Base-by-base conservation (phyloP, 2,797 vertebrate species). In the Oophaga sylvatica region DNA sequence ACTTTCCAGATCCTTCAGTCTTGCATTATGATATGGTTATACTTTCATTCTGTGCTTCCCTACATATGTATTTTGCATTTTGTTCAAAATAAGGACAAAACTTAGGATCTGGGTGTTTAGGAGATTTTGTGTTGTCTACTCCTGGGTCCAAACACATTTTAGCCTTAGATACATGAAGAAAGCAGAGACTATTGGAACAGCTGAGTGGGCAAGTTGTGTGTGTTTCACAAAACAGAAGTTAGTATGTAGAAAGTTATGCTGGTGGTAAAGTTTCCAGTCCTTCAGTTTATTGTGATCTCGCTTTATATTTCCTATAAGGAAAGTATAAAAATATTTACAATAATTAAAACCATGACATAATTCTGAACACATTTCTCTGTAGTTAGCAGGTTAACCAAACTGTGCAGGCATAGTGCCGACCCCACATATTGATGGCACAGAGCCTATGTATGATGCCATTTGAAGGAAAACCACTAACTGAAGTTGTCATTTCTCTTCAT, bases 401-500 rank as follows among this genome's bases (percentile, higher is more conserved):
- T 19, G 31, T 71, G 73, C 20, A 53, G 73, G 19, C 73, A 48
- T 19, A 16, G 45, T n/a, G 73, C 73, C 73, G 35, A 19, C 35
- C 73, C 22, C 73, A 76, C 73, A 53, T 53, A 45, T 15, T n/a
- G 22, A 76, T 48, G 73, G 73, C 41, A n/a, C 73, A 48, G 73
- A 76, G 75, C 22, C 75, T 56, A 5, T 77, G 45, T 1, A 56
- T 53, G 41, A 76, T 22, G 48, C 22, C 22, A 56, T 56, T 56
- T 77, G 22, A 56, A 80, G 57, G n/a, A 35, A 80, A 13, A 80
- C 29, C 31, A 80, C 56, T 62, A 62, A 80, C 16, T 62, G 13
- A 77, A 2, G 22, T 35, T 79, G 45, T 60, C 22, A 41, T 80
- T 80, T 41, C 16, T 81, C 20, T 81, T 65, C 16, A 90, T 90